Evolutionary conservation across 2,113 vertebrate species (phyloP).

Genomic region (Pangasianodon gigas): DNA sequence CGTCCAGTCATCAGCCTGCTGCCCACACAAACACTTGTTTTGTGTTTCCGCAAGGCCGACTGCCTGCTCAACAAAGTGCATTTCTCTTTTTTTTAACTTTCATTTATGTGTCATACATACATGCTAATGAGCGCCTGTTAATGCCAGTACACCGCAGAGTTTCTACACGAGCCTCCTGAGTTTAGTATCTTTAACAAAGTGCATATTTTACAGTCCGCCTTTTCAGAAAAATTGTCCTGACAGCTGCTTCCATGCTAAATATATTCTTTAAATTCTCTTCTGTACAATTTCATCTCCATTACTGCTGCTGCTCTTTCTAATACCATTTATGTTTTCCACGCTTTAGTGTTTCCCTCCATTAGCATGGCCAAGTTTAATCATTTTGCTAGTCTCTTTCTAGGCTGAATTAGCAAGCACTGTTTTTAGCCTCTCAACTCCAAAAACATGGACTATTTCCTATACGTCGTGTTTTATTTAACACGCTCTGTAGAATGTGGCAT

Average conservation of each 20-base stretch:
- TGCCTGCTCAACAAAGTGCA: neutral
- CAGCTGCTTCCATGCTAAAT: constrained; percentile 37
- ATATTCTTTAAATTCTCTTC: constrained; percentile 15
- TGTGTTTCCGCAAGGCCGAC: constrained; percentile 34
- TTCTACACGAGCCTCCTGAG: neutral
- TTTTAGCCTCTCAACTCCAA: constrained; percentile 4
- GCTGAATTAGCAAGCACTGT: neutral
- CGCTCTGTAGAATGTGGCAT: constrained; percentile 21
- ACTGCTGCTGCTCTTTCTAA: constrained; percentile 27
- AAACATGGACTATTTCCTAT: constrained; percentile 9
- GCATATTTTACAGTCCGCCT: constrained; percentile 4
- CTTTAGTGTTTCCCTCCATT: constrained; percentile 34
- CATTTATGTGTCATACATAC: neutral
- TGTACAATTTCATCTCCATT: constrained; percentile 42
- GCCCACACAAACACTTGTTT: constrained; percentile 56
- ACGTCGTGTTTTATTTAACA: constrained; percentile 18
- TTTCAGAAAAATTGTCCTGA: constrained; percentile 15
- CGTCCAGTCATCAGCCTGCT: constrained; percentile 66
- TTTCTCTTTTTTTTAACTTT: neutral
- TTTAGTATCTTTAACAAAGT: neutral
- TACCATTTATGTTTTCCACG: constrained; percentile 13
- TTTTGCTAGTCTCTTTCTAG: neutral
- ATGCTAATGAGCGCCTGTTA: constrained; percentile 9
- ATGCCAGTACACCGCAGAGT: neutral
- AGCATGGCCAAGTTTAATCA: constrained; percentile 37